Evolutionary conservation across 2,113 vertebrate species (phyloP).

Genomic region (Dasyprocta punctata): DNA sequence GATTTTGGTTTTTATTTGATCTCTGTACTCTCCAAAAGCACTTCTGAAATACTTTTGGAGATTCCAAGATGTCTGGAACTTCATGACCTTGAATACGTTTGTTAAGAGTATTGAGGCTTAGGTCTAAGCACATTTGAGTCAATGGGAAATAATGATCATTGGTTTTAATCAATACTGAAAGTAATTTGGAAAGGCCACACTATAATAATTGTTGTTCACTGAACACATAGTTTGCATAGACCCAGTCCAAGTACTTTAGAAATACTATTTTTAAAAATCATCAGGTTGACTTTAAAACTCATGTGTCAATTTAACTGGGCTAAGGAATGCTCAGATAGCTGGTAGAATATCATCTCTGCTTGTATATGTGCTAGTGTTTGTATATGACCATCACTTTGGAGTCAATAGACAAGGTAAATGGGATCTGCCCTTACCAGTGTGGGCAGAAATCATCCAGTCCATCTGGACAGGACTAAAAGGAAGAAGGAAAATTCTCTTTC

Average conservation of each 20-base stretch:
- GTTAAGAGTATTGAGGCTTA: neutral
- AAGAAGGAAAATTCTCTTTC: neutral
- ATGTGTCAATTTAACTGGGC: neutral
- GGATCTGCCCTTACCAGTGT: neutral
- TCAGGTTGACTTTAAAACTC: neutral
- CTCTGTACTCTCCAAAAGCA: neutral
- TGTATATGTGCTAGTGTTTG: neutral
- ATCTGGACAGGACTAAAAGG: neutral
- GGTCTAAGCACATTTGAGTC: neutral
- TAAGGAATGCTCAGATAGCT: neutral
- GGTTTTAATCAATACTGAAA: neutral
- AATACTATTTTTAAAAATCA: neutral
- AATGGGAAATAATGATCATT: neutral
- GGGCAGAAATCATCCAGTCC: rapidly evolving
- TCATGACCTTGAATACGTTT: neutral
- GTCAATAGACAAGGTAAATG: neutral
- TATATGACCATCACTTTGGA: no score
- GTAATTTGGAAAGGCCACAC: neutral
- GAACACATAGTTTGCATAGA: no score
- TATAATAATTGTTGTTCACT: neutral
- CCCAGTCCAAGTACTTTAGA: neutral
- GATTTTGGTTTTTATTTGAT: neutral
- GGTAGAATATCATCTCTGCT: neutral
- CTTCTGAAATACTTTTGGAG: neutral
- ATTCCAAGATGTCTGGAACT: neutral